These are phyloP conservation scores for Macrotus californicus DNA, from an alignment of 2,113 vertebrate species.

Conservation along the genomic window DNA sequence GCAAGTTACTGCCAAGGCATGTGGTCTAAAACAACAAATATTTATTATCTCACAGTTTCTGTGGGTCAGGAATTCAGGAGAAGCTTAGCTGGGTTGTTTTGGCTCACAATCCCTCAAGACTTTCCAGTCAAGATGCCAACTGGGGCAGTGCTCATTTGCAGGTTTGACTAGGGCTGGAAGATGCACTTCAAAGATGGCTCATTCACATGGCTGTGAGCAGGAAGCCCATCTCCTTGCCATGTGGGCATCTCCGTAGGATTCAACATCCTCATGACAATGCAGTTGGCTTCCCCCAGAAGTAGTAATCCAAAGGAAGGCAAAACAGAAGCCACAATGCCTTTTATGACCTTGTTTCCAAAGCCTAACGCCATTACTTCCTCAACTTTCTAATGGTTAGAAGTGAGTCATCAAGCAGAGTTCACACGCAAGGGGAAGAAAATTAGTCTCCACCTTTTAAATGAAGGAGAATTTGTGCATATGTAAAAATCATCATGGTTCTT, in stretches of 20 bases:
- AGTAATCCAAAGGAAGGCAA: background rate
- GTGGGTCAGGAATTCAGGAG: background rate
- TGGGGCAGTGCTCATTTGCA: background rate
- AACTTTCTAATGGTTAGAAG: background rate
- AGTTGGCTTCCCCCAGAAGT: background rate
- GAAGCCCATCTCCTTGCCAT: background rate
- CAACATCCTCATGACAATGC: background rate
- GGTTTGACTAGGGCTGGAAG: background rate
- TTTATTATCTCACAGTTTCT: background rate
- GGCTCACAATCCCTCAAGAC: background rate
- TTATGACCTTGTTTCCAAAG: background rate
- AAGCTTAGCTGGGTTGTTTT: background rate
- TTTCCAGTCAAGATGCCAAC: background rate
- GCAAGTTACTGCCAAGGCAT: background rate
- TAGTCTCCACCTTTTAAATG: background rate
- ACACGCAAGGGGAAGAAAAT: background rate
- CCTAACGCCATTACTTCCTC: background rate
- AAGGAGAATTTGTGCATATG: background rate
- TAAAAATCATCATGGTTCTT: background rate
- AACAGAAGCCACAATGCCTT: background rate
- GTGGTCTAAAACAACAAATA: background rate
- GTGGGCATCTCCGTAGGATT: background rate
- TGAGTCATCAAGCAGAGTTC: background rate
- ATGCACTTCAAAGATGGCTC: background rate
- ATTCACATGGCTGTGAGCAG: background rate